Evolutionary conservation across 2,888 invertebrate genomes (phyloP), one percentile per base, ranked within the genome.

Genomic region (Tetragonula carbonaria): DNA sequence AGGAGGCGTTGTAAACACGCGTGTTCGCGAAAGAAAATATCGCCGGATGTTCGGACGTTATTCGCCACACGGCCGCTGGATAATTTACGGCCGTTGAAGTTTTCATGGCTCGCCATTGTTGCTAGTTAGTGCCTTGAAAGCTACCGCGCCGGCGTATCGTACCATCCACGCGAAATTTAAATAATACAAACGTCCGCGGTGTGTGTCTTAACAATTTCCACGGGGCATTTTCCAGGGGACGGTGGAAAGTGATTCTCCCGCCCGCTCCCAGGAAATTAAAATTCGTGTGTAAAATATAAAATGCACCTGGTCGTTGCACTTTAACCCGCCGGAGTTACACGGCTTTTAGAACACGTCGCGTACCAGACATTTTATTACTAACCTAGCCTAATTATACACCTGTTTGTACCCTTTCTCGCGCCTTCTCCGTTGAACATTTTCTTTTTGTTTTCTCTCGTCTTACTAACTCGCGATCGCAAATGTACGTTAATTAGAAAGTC

Each of bases 81-180:
- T 65, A 78, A 84, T 84, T 84, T 82, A 84, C 63, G 74, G 23
- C 45, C 74, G 55, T 59, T 55, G 55, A 77, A 82, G 77, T 82
- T 78, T 82, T 82, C 84, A 66, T 76, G 38, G 62, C 51, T 59
- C 55, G 21, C 45, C 71, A 45, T 76, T 81, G 72, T 74, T 53
- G 65, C 55, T n/a, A 80, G 72, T 53, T 75, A 66, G 45, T 71
- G 50, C 18, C 33, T 66, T 72, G 50, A 74, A 74, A 21, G 1
- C 28, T 28, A 28, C 53, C 55, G 45, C 28, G 70, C 38, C 51
- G 45, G 38, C 55, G 4, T 28, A 28, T 53, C 66, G 14, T 72
- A 70, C 38, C 45, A n/a, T 53, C 21, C 59, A 45, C 16, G 74
- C 16, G 33, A 71, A 28, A 82, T 77, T 70, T 84, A 70, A 77